Evolutionary conservation across 2,113 vertebrate genomes (phyloP).

Genomic region (Bagarius yarrelli): DNA sequence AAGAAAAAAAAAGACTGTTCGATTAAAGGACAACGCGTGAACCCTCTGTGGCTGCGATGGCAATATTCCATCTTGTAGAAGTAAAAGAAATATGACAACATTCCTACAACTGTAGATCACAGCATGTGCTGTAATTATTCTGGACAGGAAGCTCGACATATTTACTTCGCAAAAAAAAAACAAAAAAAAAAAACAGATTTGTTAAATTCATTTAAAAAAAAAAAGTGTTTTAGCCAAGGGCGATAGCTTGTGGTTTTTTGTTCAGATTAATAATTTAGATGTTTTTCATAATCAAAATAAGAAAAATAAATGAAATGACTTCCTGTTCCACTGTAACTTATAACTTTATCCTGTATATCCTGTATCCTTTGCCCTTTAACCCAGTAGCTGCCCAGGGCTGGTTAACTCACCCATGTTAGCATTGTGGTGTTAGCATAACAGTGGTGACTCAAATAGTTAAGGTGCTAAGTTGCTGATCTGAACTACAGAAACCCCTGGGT

Average conservation of each 20-base stretch:
- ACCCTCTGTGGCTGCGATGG: not conserved
- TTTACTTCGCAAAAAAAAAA: not conserved
- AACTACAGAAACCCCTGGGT: too few species aligned
- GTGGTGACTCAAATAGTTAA: too few species aligned
- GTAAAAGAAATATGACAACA: constrained; percentile 45
- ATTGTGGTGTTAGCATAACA: too few species aligned
- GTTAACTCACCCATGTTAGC: too few species aligned
- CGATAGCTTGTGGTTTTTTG: too few species aligned
- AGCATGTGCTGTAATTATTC: not conserved
- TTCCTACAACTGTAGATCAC: not conserved
- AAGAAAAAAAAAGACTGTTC: constrained; percentile 19
- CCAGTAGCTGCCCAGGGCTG: too few species aligned
- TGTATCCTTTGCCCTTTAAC: too few species aligned
- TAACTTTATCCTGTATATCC: too few species aligned
- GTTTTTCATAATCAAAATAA: too few species aligned
- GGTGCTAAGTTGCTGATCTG: too few species aligned
- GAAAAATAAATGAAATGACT: not conserved
- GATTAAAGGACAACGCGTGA: constrained; percentile 25
- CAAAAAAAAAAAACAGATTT: not conserved
- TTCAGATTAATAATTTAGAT: too few species aligned
- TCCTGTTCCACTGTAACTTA: not conserved
- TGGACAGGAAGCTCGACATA: not conserved
- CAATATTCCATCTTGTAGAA: not conserved
- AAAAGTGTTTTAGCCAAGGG: not conserved
- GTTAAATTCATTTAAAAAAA: too few species aligned